Evolutionary conservation across 2,113 vertebrate genomes (phyloP).

Genomic region (Globicephala melas): DNA sequence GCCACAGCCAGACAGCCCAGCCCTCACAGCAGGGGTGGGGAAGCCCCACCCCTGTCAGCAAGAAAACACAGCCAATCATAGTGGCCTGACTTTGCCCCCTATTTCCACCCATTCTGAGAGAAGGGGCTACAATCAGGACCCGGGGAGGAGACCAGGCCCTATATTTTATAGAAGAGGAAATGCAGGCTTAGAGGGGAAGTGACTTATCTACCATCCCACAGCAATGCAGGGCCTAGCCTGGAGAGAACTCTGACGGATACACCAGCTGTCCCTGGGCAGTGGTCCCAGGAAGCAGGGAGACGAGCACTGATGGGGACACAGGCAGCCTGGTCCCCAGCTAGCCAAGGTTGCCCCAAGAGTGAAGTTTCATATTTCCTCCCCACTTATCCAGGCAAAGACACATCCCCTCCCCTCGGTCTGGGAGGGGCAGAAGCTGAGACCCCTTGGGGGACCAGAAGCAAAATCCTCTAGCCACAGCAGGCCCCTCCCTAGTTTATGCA

Average conservation of each 20-base stretch:
- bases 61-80: slow-evolving; percentile 56
- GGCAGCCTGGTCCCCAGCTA: not conserved
- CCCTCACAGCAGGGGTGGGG: not conserved
- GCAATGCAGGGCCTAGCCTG: slow-evolving; percentile 41
- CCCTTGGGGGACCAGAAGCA: not conserved
- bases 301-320: not conserved
- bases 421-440: not conserved
- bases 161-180: slow-evolving; percentile 67
- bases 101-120: not conserved
- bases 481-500: not conserved
- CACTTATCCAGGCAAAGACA: not conserved
- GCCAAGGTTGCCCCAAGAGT: not conserved
- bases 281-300: not conserved
- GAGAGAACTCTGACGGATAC: not conserved
- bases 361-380: not conserved
- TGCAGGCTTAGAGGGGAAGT: slow-evolving; percentile 68
- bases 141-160: slow-evolving; percentile 6
- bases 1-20: not conserved
- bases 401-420: not conserved
- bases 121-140: not conserved
- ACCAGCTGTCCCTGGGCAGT: not conserved
- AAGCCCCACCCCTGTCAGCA: not conserved
- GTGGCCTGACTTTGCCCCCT: not conserved
- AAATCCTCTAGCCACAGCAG: not conserved
- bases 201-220: slow-evolving; percentile 73